Evolutionary conservation across 2,797 vertebrate genomes (phyloP), one percentile per base, ranked within the genome.

Genomic region (Coendou prehensilis): DNA sequence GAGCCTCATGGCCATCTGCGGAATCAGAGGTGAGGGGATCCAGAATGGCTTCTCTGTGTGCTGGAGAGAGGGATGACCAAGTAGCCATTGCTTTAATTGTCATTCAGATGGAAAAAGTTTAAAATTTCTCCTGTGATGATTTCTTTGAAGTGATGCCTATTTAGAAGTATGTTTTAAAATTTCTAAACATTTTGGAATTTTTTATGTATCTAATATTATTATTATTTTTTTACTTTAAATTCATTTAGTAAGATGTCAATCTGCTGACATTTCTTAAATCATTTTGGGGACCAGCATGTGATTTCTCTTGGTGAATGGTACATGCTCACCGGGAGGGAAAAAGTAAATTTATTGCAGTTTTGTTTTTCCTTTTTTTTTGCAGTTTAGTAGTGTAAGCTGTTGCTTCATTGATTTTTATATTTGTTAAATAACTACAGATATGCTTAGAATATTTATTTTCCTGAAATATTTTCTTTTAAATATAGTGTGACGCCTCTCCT

Each of bases 171-270:
- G 37, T 73, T 73, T 20, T 6, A 41, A 41, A 71, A 45, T 11
- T 45, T 73, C 18, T 41, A 45, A 73, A 41, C 9, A 73, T 41
- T 73, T 15, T 67, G 30, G 13, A 15, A 67, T 30, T 33, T 47
- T 15, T 9, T 17, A 37, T 9, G 14, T 41, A 33, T 26, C 54
- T 61, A 87, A 59, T 67, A 69, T 5, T 26, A 59, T 4, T 59
- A 64, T 86, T 50, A 5, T 73, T 57, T 22, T 75, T 89, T 28
- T 56, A 59, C 15, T 71, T 90, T 54, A 80, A 93, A 54, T 45
- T 4, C 9, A 45, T 79, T 85, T 88, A 84, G 30, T 73, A 73
- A 84, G 47, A 3, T 57, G 57, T 88, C 15, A 73, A 20, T 63
- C 30, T 37, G 63, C 23, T 79, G 37, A n/a, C 28, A 78, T 30